Evolutionary conservation across 2,888 invertebrate genomes (phyloP), one percentile per base, ranked within the genome.

Genomic region (Lithophane semibrunnea): DNA sequence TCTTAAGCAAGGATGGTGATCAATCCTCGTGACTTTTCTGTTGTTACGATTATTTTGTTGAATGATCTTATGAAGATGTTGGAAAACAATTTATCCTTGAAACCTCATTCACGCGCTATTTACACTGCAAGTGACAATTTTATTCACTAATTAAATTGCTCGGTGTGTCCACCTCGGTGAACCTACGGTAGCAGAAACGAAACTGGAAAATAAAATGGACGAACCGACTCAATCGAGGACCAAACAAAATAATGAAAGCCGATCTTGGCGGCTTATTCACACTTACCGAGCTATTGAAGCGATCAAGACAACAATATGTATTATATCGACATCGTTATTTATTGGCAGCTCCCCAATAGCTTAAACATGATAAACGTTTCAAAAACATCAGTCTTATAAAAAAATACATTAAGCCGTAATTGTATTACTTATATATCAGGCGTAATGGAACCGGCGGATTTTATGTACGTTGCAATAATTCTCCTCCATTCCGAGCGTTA

Each of bases 371-470:
- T 61, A 71, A 70, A 58, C 71, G 52, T 79, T 63, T n/a, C 21
- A 58, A 72, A 74, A 83, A 79, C 83, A 73, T 67, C 69, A 60
- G 13, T 70, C 60, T 75, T 73, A 75, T 73, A 60, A 80, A 64
- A 54, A 75, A 80, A 83, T 70, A 80, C 84, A 80, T 84, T 75
- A 75, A 80, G 66, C 67, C 73, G 66, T 76, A 73, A 80, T 73
- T 84, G 60, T 73, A 80, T 84, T 84, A 76, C 75, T 71, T 82
- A 79, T 86, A 76, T 80, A 82, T 81, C 77, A 76, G 73, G 60
- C 73, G 66, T 86, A 81, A 87, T 83, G 79, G 79, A 88, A 82
- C 73, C 64, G 64, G 44, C 70, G 64, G 61, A 73, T 65, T 85
- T 82, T 73, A 83, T 73, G 54, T 79, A 71, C 77, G 29, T 52